Conservation (phyloP, 2,888 invertebrate genomes). For the Lymantria dispar region DNA sequence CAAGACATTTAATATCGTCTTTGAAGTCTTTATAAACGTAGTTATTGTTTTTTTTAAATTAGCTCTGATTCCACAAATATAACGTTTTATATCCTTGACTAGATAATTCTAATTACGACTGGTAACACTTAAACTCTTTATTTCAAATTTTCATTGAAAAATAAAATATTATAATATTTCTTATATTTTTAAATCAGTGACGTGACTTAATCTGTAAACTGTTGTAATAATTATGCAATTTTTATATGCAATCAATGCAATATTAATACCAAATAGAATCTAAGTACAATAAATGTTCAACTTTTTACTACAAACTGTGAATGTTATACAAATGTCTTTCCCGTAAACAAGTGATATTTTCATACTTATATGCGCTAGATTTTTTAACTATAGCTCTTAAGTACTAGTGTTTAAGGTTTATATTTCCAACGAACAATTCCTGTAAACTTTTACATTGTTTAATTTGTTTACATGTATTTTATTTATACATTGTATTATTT, state of each 20-base stretch:
- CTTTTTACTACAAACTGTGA: conserved; percentile 1
- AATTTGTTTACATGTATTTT: conserved; percentile 37
- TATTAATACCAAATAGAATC: conserved; percentile 25
- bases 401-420: conserved; percentile 47
- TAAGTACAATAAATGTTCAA: conserved; percentile 13
- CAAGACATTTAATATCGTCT: no score
- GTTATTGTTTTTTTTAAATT: no score
- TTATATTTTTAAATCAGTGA: no score
- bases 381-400: conserved; percentile 55
- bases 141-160: no score
- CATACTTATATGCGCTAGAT: conserved; percentile 54
- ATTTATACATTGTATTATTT: conserved; percentile 6
- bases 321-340: conserved; percentile 46
- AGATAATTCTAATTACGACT: no score
- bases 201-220: no score
- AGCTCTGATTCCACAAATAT: no score
- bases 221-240: conserved; percentile 1
- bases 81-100: no score
- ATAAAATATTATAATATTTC: no score
- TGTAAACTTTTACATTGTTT: conserved; percentile 36
- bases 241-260: conserved; percentile 9
- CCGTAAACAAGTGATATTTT: conserved; percentile 73
- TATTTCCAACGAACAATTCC: conserved; percentile 68
- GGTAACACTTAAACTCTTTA: no score
- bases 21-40: no score